Evolutionary conservation across 2,888 invertebrate genomes (phyloP), one percentile per base, ranked within the genome.

Genomic region (Hypomecis punctinalis): DNA sequence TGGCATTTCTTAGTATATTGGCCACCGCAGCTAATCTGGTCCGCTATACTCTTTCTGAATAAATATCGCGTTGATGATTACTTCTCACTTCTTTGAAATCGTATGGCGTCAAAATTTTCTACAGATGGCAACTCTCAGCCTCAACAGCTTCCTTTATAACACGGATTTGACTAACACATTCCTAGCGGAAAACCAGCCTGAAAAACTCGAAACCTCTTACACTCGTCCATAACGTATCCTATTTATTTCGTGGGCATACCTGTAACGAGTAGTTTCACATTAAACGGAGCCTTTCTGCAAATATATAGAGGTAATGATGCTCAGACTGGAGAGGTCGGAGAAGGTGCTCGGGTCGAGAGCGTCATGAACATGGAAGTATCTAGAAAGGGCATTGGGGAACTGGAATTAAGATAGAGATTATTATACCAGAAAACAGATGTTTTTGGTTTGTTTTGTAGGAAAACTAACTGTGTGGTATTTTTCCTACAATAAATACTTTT

Each of bases 301-400:
- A 62, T 56, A 56, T 46, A 56, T 62, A 40, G 35, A 62, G 56
- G 42, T 46, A 62, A 62, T 35, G 46, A 56, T 45, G 46, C 62
- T 51, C 23, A 51, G 37, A 39, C 35, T 13, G 6, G 10, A 58
- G 49, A 58, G 48, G 57, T 6, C 33, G 48, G 23, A 0, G 61
- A 55, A 33, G 39, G 36, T 8, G 1, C 55, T 61, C 13, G 23
- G 5, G 23, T 43, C 23, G 40, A 59, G 60, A 59, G 60, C 23
- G 33, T 23, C 53, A 11, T 53, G 6, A 13, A 11, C 6, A 51
- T 54, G 11, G 43, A 54, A 11, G 13, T 48, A 33, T 13, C 40
- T 37, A 10, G 37, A 23, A 10, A 33, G n/a, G n/a, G 55, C n/a
- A 23, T 57, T 47, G 10, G 10, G 10, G 36, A 46, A 46, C n/a